Evolutionary conservation across 2,888 invertebrate species (phyloP).

Genomic region (Campopleginae sp.): DNA sequence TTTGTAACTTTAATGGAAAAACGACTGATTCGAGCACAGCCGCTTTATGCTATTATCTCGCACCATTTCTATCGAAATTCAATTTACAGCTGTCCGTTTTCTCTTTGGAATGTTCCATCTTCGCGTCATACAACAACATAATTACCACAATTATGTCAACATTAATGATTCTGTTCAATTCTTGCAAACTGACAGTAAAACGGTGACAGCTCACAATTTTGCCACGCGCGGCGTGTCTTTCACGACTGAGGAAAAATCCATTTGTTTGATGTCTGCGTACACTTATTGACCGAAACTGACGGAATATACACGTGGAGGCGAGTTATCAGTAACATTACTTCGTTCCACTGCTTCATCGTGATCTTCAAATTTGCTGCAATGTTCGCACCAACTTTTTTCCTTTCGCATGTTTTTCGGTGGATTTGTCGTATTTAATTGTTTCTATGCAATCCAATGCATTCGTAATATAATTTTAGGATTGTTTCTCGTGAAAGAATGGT

Average conservation of each 20-base stretch:
- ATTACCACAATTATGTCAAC: slow-evolving; percentile 4
- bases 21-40: neutral
- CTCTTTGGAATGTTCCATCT: neutral
- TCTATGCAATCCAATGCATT: too few species aligned
- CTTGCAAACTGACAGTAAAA: neutral
- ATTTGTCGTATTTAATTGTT: too few species aligned
- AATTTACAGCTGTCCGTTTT: neutral
- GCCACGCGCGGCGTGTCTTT: neutral
- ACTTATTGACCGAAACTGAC: neutral
- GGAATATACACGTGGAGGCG: neutral
- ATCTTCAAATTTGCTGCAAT: neutral
- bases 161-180: neutral
- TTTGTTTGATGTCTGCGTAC: neutral
- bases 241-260: slow-evolving; percentile 1
- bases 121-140: neutral
- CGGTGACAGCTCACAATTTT: slow-evolving; percentile 2
- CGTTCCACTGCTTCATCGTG: neutral
- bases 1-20: slow-evolving; percentile 1
- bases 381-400: too few species aligned
- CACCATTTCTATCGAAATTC: slow-evolving; percentile 8
- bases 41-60: slow-evolving; percentile 20
- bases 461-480: neutral
- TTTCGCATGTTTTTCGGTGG: too few species aligned
- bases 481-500: neutral
- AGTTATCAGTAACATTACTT: neutral